Conservation (phyloP, 1,140 invertebrate genomes). For the Drosophila equinoxialis region DNA sequence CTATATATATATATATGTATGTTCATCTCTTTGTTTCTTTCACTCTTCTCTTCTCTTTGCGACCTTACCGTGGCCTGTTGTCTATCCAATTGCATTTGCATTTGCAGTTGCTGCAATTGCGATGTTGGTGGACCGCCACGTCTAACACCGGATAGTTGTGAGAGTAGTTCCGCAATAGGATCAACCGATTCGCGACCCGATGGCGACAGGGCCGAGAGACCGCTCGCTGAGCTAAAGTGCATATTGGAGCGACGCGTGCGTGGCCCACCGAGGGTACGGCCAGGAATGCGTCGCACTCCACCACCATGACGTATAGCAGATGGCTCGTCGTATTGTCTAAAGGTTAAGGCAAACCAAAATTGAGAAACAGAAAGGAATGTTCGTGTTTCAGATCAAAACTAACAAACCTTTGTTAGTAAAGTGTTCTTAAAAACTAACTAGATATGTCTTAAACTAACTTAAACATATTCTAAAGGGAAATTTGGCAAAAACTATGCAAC, state of each 20-base stretch:
- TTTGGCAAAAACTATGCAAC: background rate
- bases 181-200: constrained; percentile 94
- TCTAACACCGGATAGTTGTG: constrained; percentile 94
- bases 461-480: background rate
- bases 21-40: background rate
- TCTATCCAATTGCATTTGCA: constrained; percentile 94
- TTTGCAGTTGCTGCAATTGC: constrained; percentile 93
- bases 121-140: constrained; percentile 89
- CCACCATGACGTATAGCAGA: constrained; percentile 90
- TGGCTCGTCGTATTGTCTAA: constrained; percentile 90
- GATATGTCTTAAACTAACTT: background rate
- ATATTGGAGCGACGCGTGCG: constrained; percentile 93
- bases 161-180: constrained; percentile 96
- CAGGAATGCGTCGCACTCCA: constrained; percentile 92
- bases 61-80: constrained; percentile 90
- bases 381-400: background rate
- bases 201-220: constrained; percentile 90
- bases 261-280: constrained; percentile 89
- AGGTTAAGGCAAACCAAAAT: constrained; percentile 85
- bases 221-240: constrained; percentile 94
- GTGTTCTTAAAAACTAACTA: constrained; percentile 8
- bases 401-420: constrained; percentile 1
- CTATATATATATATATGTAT: background rate
- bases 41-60: background rate
- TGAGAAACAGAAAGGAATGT: background rate